phyloP scores from a whole-genome alignment of 2,113 vertebrate species.

The Rhabdomys dilectus region DNA sequence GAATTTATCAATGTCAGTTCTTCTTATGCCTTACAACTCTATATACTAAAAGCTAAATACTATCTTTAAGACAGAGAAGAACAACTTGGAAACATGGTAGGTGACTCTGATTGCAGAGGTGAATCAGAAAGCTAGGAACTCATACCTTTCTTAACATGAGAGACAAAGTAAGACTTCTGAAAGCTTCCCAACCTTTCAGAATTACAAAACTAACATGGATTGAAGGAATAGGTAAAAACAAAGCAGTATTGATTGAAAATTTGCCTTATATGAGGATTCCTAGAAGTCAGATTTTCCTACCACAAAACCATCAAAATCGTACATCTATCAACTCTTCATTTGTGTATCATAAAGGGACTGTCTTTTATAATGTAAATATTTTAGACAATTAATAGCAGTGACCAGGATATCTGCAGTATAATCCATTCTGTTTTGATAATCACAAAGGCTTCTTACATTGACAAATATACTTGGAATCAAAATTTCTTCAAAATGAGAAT shows the following conservation, averaged over 20 bases:
- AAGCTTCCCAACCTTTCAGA: neutral
- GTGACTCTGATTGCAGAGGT: neutral
- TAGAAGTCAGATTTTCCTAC: neutral
- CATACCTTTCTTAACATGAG: rapidly evolving
- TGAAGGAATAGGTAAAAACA: neutral
- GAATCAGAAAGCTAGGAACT: neutral
- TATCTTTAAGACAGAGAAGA: neutral
- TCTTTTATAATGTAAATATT: no score
- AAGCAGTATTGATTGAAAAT: neutral
- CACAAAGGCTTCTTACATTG: neutral
- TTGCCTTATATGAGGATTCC: neutral
- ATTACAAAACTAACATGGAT: neutral
- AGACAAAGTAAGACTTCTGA: neutral
- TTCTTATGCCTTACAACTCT: neutral
- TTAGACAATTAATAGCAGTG: neutral
- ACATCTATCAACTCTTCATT: neutral
- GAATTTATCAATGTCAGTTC: neutral
- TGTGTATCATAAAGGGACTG: rapidly evolving
- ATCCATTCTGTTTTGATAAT: neutral
- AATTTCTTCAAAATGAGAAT: neutral
- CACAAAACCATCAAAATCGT: neutral
- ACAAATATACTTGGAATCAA: neutral
- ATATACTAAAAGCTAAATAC: neutral
- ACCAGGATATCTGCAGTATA: neutral
- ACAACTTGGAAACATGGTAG: rapidly evolving